Evolutionary conservation across 2,888 invertebrate genomes (phyloP), one percentile per base, ranked within the genome.

Genomic region (Helobdella robusta): DNA sequence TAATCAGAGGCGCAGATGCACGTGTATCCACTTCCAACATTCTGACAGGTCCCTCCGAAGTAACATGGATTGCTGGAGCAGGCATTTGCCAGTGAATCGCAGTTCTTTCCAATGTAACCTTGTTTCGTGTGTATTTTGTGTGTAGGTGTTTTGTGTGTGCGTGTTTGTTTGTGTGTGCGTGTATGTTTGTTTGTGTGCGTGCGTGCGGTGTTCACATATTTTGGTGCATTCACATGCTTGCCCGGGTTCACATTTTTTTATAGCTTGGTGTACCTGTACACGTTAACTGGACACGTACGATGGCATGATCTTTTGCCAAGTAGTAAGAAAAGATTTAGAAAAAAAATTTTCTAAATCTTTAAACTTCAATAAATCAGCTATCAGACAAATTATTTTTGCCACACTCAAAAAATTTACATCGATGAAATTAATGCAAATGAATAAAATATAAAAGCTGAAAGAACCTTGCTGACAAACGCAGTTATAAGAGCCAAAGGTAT

Each of bases 391-490:
- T n/a, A n/a, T n/a, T n/a, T n/a, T n/a, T n/a, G n/a, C n/a, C n/a
- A 40, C 44, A 40, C 44, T 15, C 44, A 15, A 40, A 40, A 15
- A 15, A 15, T 11, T n/a, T 40, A 40, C 44, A 40, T 15, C n/a
- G 44, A 40, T 40, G n/a, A 15, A 11, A 40, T 15, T 40, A 40
- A n/a, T 40, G 44, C 11, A 20, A 40, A 48, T 23, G 20, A 15
- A 64, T 30, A 34, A 59, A 11, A 6, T 63, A 28, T 23, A 32
- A 66, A 18, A 48, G n/a, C n/a, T n/a, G n/a, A n/a, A n/a, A n/a
- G 36, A 15, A 71, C 72, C 72, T 35, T 71, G 68, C 20, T 68
- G 52, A 50, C 72, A 72, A 4, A 20, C n/a, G 60, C 73, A 73
- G 40, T 20, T n/a, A 60, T 69, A 73, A 25, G 70, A 62, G n/a